phyloP scores from a whole-genome alignment of 2,797 vertebrate species.

The Enteromius afrohamiltoni region DNA sequence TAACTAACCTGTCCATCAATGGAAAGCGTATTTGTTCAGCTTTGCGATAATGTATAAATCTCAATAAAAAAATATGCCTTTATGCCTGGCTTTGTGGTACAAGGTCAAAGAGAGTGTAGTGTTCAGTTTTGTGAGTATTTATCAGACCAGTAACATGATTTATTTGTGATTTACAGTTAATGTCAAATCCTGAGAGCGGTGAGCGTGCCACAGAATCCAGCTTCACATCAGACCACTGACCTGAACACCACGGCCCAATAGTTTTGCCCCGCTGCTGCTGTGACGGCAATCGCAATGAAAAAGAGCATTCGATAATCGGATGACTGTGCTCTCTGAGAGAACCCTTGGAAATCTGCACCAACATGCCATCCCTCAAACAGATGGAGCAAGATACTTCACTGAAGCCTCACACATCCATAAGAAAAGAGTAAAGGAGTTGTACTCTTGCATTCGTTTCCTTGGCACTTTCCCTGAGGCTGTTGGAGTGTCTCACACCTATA shows the following conservation, averaged over 20 bases:
- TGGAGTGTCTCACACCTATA: slow-evolving; percentile 1
- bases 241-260: slow-evolving; percentile 23
- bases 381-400: not conserved
- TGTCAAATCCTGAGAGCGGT: slow-evolving; percentile 78
- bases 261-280: slow-evolving; percentile 8
- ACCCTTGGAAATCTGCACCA: slow-evolving; percentile 4
- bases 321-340: slow-evolving; percentile 50
- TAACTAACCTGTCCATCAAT: too few relatives aligned
- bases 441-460: not conserved
- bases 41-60: too few relatives aligned
- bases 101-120: not conserved
- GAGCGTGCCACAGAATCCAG: slow-evolving; percentile 49
- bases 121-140: not conserved
- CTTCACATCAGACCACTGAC: slow-evolving; percentile 41
- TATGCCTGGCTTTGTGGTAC: too few relatives aligned
- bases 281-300: slow-evolving; percentile 22
- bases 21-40: too few relatives aligned
- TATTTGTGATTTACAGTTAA: slow-evolving; percentile 74
- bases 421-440: not conserved
- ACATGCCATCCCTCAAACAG: not conserved
- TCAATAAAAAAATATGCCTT: too few relatives aligned
- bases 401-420: not conserved
- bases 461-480: not conserved
- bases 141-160: not conserved
- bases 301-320: slow-evolving; percentile 22